Base-by-base conservation (phyloP, 1,140 invertebrate species). In the Apis florea region DNA sequence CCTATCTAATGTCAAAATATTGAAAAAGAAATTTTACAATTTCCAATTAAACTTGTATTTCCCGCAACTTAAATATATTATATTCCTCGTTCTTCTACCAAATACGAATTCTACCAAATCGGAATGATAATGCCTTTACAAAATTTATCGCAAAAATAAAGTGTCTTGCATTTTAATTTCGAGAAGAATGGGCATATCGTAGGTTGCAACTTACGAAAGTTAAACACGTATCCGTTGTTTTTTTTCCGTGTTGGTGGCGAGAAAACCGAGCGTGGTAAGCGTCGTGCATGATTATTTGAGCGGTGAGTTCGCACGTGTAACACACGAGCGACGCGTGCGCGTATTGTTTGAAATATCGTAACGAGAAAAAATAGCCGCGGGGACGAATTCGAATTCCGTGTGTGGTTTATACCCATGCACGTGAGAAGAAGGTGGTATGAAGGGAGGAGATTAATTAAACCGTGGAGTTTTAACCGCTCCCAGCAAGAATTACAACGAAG, bases 361-460 rank as follows among this genome's bases (percentile, higher is more conserved):
- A 72, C 26, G 54, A 56, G n/a, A 58, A 72, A 56, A 58, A 67
- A 67, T 47, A 67, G 31, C 19, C 26, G 54, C 31, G 19, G 54
- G n/a, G 21, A 58, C 70, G 21, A 72, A 72, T 72, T 72, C 70
- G 21, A 56, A 72, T 72, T 72, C 70, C 70, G 54, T 31, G 53
- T 54, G 70, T 56, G 54, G 70, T 54, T 54, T 58, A 58, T 24
- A 31, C 70, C 26, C 54, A 54, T 11, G 70, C 26, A 72, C 70
- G 70, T 51, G 70, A 58, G 53, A 31, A 40, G 26, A 56, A 26
- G 47, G 53, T n/a, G 17, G 26, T 21, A 51, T 10, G 47, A 69
- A 49, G n/a, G n/a, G 47, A 31, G 21, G 19, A 40, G 70, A 72
- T 72, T 72, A 72, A 72, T 72, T 72, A 72, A 72, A 72, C 70